Percentiles rank a stretch among this genome's conserved stretches.
Evolutionary conservation across 1,140 invertebrate species (phyloP).

Genomic region (Artemia franciscana): DNA sequence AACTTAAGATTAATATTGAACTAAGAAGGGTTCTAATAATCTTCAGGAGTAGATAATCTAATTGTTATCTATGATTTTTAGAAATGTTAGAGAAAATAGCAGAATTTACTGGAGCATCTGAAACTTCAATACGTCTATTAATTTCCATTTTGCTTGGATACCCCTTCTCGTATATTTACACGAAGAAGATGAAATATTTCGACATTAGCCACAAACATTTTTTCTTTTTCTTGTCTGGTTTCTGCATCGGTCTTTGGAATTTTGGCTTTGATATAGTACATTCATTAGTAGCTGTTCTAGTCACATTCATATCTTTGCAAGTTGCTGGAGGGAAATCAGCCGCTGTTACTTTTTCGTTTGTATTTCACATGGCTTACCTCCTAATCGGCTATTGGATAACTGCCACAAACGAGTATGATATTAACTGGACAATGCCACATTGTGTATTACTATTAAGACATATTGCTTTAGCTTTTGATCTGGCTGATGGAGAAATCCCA

Average conservation of each 20-base stretch:
- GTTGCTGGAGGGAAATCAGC: slow-evolving; percentile 30
- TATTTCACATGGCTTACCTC: slow-evolving; percentile 61
- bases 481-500: slow-evolving; percentile 50
- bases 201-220: not conserved
- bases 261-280: slow-evolving; percentile 33
- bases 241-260: not conserved
- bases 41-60: no score
- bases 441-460: slow-evolving; percentile 68
- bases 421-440: slow-evolving; percentile 86
- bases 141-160: not conserved
- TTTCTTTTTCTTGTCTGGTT: not conserved
- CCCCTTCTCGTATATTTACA: not conserved
- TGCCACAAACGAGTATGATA: slow-evolving; percentile 58
- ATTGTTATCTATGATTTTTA: no score
- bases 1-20: no score
- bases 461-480: slow-evolving; percentile 61
- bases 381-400: slow-evolving; percentile 47
- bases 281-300: slow-evolving; percentile 35
- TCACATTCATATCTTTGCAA: slow-evolving; percentile 37
- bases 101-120: no score
- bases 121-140: no score
- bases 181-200: not conserved
- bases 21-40: no score
- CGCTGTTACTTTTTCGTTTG: slow-evolving; percentile 37
- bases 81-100: no score